Evolutionary conservation across 1,140 invertebrate species (phyloP), one percentile per base, ranked within the genome.

Genomic region (Andrena cerasifolii): DNA sequence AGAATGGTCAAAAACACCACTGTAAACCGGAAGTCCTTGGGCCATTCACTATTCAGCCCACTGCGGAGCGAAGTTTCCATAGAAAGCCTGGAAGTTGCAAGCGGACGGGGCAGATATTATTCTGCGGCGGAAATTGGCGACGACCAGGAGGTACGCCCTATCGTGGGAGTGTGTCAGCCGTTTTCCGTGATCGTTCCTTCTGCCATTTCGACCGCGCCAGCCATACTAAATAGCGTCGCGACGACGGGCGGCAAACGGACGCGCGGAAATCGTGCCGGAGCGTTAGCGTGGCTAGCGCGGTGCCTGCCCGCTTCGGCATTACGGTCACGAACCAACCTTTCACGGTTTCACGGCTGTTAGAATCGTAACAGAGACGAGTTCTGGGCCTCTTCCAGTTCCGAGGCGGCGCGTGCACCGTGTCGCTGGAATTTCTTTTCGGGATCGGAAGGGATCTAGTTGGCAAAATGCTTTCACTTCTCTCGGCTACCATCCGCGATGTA

Each of bases 341-440:
- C 84, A 82, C 82, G 78, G 77, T 80, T 81, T 80, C 74, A 76
- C 70, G 74, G 78, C 78, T 85, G 78, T 81, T 84, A 84, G 78
- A 84, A 85, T 73, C 68, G 83, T 84, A 85, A 77, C 72, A 61
- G 31, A 59, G 76, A 71, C 80, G 40, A 36, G 45, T 68, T 62
- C 49, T 63, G 24, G 51, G 43, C 62, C 56, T 79, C 51, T 70
- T 74, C 68, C 80, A 83, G 54, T 31, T 51, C 28, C 54, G 53
- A 74, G 14, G 45, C 43, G 16, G 61, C 58, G 58, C 33, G 58
- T 61, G 58, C 58, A 36, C n/a, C 58, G 58, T 3, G n/a, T 40
- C 33, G 36, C 26, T 71, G 40, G 53, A 47, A 36, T 36, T 16
- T 16, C 33, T 31, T 56, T 58, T 75, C 33, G 18, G 28, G 47